Evolutionary conservation across 2,113 vertebrate genomes (phyloP).

Genomic region (Chloropsis cyanopogon): DNA sequence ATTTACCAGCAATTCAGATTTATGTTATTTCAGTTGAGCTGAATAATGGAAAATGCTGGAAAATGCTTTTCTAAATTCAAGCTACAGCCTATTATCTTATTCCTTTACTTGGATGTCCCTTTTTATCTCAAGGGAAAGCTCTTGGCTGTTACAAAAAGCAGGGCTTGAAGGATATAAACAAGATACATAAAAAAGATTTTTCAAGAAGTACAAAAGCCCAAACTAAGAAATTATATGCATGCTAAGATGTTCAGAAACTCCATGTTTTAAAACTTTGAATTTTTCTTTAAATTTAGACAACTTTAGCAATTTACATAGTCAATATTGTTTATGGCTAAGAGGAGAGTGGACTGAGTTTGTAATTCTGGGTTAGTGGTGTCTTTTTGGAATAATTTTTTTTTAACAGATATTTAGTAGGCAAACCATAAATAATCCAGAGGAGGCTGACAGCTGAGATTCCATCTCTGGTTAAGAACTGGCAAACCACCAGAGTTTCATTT

Average conservation of each 20-base stretch:
- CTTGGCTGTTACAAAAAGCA: not conserved
- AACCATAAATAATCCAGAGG: not conserved
- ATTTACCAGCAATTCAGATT: not conserved
- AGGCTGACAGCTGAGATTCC: not conserved
- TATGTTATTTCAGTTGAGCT: not conserved
- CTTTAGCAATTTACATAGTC: not conserved
- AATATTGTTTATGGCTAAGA: not conserved
- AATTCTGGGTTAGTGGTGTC: not conserved
- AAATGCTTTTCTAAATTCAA: not conserved
- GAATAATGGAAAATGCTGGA: not conserved
- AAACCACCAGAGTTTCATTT: not conserved
- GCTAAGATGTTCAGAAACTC: not conserved
- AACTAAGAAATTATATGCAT: not conserved
- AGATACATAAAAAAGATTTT: not conserved
- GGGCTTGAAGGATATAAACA: not conserved
- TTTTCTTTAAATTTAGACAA: not conserved
- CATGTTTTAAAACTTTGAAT: not conserved
- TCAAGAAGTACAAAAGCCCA: not conserved
- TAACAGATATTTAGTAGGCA: not conserved
- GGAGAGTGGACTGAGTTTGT: not conserved
- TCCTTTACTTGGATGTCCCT: not conserved
- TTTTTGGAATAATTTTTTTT: not conserved
- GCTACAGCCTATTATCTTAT: not conserved
- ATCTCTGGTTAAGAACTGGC: not conserved
- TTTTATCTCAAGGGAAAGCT: not conserved